Base-by-base conservation (phyloP, 1,140 invertebrate species). In the Drosophila baimaii region DNA sequence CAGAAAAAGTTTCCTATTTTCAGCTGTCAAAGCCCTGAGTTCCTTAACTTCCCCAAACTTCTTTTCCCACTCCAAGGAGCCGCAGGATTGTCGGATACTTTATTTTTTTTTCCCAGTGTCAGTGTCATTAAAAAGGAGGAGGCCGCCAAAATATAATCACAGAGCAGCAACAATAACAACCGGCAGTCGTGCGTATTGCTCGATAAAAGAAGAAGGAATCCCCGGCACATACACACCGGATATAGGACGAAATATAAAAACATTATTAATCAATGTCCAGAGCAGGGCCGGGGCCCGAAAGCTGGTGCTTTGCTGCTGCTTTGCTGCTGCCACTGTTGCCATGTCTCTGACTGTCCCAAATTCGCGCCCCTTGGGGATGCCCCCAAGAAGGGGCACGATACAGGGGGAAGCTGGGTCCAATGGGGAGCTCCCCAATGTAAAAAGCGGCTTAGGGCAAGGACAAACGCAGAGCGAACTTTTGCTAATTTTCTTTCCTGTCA, bases 401-500 rank as follows among this genome's bases (percentile, higher is more conserved):
- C n/a, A 19, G 21, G 57, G 46, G 59, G 57, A 51, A 43, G 59
- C 46, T 43, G 65, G 47, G 27, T 15, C 19, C 19, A 12, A 2
- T 9, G 17, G 63, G 19, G 31, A 63, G 44, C 35, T 52, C 65
- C 61, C 55, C 55, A 77, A 77, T 54, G 72, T 77, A 77, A 77
- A 86, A 86, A 88, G 83, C 65, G 88, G 83, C 83, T 89, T 84
- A 88, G 58, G 69, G 73, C 66, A 37, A 56, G 68, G 68, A 75
- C 71, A 56, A 56, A 51, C 43, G 59, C 54, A 43, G 41, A 82
- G 57, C 76, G 83, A 88, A 88, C 84, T 88, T 77, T 88, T 89
- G 84, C 84, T 88, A 88, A 88, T 88, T 88, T 88, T 88, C 84
- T 88, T 88, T 88, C 84, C 84, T 88, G 84, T 89, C 84, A 89